Evolutionary conservation across 2,797 vertebrate species (phyloP).

Genomic region (Spheniscus humboldti): DNA sequence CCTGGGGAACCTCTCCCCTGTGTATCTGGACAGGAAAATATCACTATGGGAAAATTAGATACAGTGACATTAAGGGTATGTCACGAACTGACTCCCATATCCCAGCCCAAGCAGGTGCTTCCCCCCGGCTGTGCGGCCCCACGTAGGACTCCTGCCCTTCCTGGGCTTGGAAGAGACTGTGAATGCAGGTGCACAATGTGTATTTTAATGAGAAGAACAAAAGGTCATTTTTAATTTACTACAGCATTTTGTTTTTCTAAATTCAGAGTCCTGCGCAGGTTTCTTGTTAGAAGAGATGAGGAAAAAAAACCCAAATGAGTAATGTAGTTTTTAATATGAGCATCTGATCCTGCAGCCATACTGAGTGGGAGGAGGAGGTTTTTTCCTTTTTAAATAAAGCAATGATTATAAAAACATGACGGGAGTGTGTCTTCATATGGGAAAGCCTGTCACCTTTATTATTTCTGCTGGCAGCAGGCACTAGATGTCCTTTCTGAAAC

Average conservation of each 20-base stretch:
- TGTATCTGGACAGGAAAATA: neutral
- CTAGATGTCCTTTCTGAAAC: neutral
- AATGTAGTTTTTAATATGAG: neutral
- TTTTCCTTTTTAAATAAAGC: constrained; percentile 29
- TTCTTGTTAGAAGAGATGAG: neutral
- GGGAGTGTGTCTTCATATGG: neutral
- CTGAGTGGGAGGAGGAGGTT: neutral
- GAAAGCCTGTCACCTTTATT: constrained; percentile 31
- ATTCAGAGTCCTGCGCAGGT: neutral
- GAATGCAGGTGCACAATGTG: neutral
- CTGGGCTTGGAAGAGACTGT: neutral
- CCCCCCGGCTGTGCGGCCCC: rapidly evolving
- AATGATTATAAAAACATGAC: constrained; percentile 17
- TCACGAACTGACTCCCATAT: neutral
- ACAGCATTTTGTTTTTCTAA: neutral
- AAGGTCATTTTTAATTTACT: neutral
- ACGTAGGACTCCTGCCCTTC: neutral
- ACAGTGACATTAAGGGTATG: neutral
- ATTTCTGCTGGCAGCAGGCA: constrained; percentile 36
- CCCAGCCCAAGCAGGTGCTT: neutral
- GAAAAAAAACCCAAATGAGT: neutral
- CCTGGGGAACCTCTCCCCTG: neutral
- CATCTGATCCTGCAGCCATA: neutral
- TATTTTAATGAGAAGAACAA: neutral
- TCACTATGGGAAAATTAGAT: neutral